These are phyloP conservation scores for Lanius collurio DNA, from an alignment of 2,113 vertebrate genomes.

Conservation along the genomic window DNA sequence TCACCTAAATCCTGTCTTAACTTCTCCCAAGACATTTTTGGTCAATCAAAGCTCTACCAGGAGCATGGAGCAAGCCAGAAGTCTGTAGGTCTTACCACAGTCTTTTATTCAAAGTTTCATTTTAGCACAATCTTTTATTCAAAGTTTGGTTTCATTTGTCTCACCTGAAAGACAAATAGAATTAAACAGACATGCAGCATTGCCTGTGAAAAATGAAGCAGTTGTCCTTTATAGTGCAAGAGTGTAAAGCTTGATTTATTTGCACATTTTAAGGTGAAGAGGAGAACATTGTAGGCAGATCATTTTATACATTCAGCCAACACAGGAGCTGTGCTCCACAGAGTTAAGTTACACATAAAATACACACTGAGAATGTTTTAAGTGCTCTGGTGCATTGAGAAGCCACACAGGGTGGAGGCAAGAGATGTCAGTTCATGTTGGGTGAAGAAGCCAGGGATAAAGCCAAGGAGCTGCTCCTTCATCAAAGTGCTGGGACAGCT, in stretches of 20 bases:
- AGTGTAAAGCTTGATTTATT: conserved; percentile 41
- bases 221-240: neutral
- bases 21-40: neutral
- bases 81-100: neutral
- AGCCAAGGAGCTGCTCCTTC: neutral
- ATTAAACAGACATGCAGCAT: conserved; percentile 12
- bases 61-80: neutral
- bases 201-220: conserved; percentile 36
- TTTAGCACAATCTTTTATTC: conserved; percentile 24
- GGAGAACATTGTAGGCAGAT: neutral
- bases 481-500: neutral
- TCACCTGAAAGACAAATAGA: conserved; percentile 3
- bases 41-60: neutral
- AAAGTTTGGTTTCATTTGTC: conserved; percentile 20
- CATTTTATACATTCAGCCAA: conserved; percentile 16
- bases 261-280: neutral
- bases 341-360: neutral
- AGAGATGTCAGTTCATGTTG: neutral
- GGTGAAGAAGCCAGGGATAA: neutral
- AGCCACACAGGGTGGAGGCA: neutral
- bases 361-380: neutral
- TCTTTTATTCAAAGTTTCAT: neutral
- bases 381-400: conserved; percentile 23
- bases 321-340: neutral
- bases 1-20: neutral